Base-by-base conservation (phyloP, 2,888 invertebrate species). In the Helobdella robusta region DNA sequence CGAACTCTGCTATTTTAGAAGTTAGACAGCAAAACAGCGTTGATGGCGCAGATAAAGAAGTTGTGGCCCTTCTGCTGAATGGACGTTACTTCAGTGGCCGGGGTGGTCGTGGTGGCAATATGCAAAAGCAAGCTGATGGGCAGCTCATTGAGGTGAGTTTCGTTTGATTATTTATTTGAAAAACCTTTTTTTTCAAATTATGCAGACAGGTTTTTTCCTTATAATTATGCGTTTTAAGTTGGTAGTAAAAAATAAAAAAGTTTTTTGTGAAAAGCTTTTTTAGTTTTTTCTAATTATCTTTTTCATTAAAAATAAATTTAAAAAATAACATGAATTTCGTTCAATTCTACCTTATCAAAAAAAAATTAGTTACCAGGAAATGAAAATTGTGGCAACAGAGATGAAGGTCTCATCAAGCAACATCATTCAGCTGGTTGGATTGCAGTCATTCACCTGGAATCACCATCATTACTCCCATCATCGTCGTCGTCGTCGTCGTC, bases 61-160 rank as follows among this genome's bases (percentile, higher is more conserved):
- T 56, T 6, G 56, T 56, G 25, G 56, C 56, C n/a, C 30, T 56
- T 25, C 56, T 56, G 20, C 56, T 56, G 5, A 56, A 56, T 5
- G 56, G 56, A n/a, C 25, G 56, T 5, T 56, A 25, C n/a, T n/a
- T n/a, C n/a, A n/a, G n/a, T n/a, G n/a, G n/a, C n/a, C n/a, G n/a
- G n/a, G n/a, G n/a, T n/a, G n/a, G n/a, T n/a, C n/a, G n/a, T n/a
- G n/a, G n/a, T n/a, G n/a, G n/a, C n/a, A n/a, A n/a, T n/a, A n/a
- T n/a, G n/a, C n/a, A n/a, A n/a, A n/a, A n/a, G n/a, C n/a, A n/a
- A n/a, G n/a, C n/a, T n/a, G n/a, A n/a, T n/a, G 56, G 56, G n/a
- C 30, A 56, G 28, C 28, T 56, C n/a, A 18, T 56, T 2, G 11
- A 56, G 32, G 56, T 56, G 28, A 56, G n/a, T 56, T 30, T 1